These are phyloP conservation scores for Drosophila cracens DNA, from an alignment of 2,888 invertebrate genomes.

Conservation along the genomic window DNA sequence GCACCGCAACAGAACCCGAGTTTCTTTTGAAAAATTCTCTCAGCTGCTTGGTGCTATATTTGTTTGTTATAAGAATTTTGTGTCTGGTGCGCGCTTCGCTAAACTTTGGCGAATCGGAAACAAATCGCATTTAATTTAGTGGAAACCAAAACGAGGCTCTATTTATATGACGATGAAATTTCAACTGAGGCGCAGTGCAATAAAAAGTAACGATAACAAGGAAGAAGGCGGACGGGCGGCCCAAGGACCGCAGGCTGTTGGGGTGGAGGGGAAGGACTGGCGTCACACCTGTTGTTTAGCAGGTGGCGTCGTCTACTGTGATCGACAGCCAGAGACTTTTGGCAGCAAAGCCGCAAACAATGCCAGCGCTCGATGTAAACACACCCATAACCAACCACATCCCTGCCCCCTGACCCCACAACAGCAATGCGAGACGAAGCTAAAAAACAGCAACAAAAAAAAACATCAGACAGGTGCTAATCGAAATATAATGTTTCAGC, in stretches of 20 bases:
- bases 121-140: conserved; percentile 79
- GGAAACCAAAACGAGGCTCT: conserved; percentile 64
- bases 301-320: conserved; percentile 31
- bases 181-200: conserved; percentile 53
- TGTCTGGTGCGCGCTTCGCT: conserved; percentile 19
- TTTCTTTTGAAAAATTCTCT: neutral
- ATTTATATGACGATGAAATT: conserved; percentile 64
- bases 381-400: conserved; percentile 3
- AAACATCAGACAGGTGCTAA: conserved; percentile 79
- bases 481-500: conserved; percentile 81
- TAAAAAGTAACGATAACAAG: conserved; percentile 51
- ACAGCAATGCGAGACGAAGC: conserved; percentile 40
- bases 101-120: conserved; percentile 24
- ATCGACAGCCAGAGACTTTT: conserved; percentile 50
- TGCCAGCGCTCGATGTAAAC: conserved; percentile 40
- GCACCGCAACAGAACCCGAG: neutral
- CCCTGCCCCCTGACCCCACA: neutral
- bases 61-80: neutral
- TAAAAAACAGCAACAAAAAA: neutral
- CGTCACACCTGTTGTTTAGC: conserved; percentile 69
- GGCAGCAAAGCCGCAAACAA: conserved; percentile 51
- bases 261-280: neutral
- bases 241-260: neutral
- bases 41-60: neutral
- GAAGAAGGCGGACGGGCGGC: neutral